Evolutionary conservation across 2,888 invertebrate species (phyloP).

Genomic region (Bembecia ichneumoniformis): DNA sequence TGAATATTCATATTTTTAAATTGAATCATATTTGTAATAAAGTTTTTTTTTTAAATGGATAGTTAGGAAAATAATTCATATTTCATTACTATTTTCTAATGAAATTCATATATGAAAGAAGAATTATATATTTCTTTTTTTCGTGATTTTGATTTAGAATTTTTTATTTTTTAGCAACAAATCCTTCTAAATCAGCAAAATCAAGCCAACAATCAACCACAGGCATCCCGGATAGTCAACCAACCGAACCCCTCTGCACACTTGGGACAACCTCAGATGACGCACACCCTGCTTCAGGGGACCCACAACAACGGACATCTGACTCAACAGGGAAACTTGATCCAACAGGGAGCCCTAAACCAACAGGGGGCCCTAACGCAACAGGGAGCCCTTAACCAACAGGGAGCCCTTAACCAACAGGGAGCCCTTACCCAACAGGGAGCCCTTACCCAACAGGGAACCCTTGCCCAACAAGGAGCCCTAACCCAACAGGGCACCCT

Average conservation of each 20-base stretch:
- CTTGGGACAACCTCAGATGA: slow-evolving; percentile 15
- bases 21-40: too few relatives aligned
- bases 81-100: too few relatives aligned
- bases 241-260: slow-evolving; percentile 62
- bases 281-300: neutral
- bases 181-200: slow-evolving; percentile 47
- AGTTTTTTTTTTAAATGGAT: too few relatives aligned
- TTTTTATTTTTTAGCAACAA: slow-evolving; percentile 28
- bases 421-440: slow-evolving; percentile 19
- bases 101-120: too few relatives aligned
- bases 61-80: too few relatives aligned
- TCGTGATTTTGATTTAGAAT: slow-evolving; percentile 1
- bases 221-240: slow-evolving; percentile 46
- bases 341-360: slow-evolving; percentile 16
- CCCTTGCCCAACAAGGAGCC: slow-evolving; percentile 28
- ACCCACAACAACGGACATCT: slow-evolving; percentile 13
- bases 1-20: too few relatives aligned
- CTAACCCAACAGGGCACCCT: slow-evolving; percentile 36
- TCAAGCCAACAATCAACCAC: slow-evolving; percentile 22
- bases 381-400: slow-evolving; percentile 47
- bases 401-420: slow-evolving; percentile 50
- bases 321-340: slow-evolving; percentile 32
- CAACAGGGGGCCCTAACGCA: slow-evolving; percentile 32
- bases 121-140: neutral
- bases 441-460: slow-evolving; percentile 33